phyloP scores from a whole-genome alignment of 2,888 invertebrate genomes.

The Parelbella ahira region DNA sequence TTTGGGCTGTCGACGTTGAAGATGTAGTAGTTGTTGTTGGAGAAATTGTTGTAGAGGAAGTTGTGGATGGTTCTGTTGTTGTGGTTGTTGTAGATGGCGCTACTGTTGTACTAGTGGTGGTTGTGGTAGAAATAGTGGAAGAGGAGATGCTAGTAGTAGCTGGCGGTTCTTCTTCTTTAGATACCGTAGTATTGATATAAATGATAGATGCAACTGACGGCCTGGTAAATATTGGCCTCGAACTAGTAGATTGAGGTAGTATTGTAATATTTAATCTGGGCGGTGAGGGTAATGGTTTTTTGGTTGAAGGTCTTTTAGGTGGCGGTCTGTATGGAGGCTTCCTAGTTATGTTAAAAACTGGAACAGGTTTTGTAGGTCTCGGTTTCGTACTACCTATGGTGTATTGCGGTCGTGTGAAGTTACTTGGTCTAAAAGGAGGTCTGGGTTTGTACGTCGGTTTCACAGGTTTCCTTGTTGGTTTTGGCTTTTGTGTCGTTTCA shows the following conservation, averaged over 20 bases:
- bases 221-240: slow-evolving; percentile 58
- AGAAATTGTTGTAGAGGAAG: slow-evolving; percentile 28
- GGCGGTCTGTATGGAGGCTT: slow-evolving; percentile 61
- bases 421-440: slow-evolving; percentile 57
- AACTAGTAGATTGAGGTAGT: slow-evolving; percentile 63
- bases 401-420: slow-evolving; percentile 56
- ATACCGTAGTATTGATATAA: slow-evolving; percentile 56
- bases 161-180: slow-evolving; percentile 39
- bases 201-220: slow-evolving; percentile 59
- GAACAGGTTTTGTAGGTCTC: slow-evolving; percentile 57
- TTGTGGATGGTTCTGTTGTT: slow-evolving; percentile 33
- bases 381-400: slow-evolving; percentile 51
- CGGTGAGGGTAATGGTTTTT: slow-evolving; percentile 63
- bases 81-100: slow-evolving; percentile 38
- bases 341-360: slow-evolving; percentile 55
- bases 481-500: slow-evolving; percentile 35
- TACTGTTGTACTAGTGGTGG: slow-evolving; percentile 34
- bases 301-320: slow-evolving; percentile 55
- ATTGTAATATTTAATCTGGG: slow-evolving; percentile 71
- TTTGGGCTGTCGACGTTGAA: slow-evolving; percentile 35
- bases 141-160: slow-evolving; percentile 36
- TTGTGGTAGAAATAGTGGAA: slow-evolving; percentile 35
- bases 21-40: slow-evolving; percentile 11
- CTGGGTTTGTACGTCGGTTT: slow-evolving; percentile 60
- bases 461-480: slow-evolving; percentile 52